Conservation (phyloP, 2,797 vertebrate species). For the Lagocephalus sceleratus region DNA sequence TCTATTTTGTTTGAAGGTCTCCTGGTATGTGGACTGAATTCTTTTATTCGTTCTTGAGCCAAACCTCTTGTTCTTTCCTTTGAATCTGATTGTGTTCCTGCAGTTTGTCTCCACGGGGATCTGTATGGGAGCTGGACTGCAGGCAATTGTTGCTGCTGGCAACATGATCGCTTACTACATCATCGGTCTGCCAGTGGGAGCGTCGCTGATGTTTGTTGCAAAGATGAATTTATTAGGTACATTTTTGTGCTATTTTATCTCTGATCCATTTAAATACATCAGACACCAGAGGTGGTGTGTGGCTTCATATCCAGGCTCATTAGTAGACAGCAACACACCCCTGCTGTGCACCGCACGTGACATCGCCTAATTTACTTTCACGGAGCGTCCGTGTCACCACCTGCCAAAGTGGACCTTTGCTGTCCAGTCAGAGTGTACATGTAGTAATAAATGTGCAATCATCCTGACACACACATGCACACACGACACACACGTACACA, state of each 20-base stretch:
- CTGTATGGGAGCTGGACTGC: constrained; percentile 86
- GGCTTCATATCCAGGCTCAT: too few relatives aligned
- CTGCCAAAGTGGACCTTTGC: too few relatives aligned
- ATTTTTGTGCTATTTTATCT: not conserved
- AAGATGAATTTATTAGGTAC: constrained; percentile 83
- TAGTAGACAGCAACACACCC: too few relatives aligned
- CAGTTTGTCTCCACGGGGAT: constrained; percentile 86
- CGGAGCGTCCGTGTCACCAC: too few relatives aligned
- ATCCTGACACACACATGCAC: not conserved
- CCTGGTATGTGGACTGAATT: constrained; percentile 69
- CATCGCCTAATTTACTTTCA: too few relatives aligned
- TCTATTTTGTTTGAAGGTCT: constrained; percentile 83
- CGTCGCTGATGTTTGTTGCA: constrained; percentile 83
- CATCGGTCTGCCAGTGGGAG: constrained; percentile 82
- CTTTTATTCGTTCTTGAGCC: not conserved
- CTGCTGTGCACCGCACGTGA: too few relatives aligned
- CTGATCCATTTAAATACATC: too few relatives aligned
- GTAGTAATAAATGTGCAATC: constrained; percentile 9
- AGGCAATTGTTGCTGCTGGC: constrained; percentile 86
- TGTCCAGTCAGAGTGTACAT: too few relatives aligned
- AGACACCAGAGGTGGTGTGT: too few relatives aligned
- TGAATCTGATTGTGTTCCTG: constrained; percentile 18
- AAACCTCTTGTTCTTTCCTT: not conserved
- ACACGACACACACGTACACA: not conserved
- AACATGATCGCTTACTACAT: constrained; percentile 85